A percentile compares a stretch with the other conserved stretches of the same genome.
phyloP scores from a whole-genome alignment of 2,113 vertebrate species.

The Charina bottae region DNA sequence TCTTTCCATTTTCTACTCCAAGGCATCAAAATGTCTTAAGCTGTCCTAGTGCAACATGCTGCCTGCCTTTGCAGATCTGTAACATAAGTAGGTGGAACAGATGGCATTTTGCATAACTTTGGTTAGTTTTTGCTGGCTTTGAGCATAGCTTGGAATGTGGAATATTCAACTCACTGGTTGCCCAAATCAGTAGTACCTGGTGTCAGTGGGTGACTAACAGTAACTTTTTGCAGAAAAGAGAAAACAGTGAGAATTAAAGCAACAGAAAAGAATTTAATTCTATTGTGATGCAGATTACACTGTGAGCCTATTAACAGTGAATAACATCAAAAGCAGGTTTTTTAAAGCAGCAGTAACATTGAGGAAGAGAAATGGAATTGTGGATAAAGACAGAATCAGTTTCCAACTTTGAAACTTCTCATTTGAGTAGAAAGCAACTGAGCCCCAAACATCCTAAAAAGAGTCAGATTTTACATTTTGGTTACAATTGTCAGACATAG shows the following conservation, averaged over 20 bases:
- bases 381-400: neutral
- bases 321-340: constrained; percentile 30
- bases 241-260: neutral
- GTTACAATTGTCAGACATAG: neutral
- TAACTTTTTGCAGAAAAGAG: neutral
- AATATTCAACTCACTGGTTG: neutral
- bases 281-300: rapidly evolving
- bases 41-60: neutral
- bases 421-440: neutral
- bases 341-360: constrained; percentile 32
- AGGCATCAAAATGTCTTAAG: neutral
- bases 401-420: constrained; percentile 44
- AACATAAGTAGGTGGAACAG: neutral
- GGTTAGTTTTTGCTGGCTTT: neutral
- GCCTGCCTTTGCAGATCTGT: neutral
- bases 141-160: neutral
- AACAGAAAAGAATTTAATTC: constrained; percentile 37
- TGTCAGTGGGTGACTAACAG: rapidly evolving
- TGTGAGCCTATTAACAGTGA: constrained; percentile 35
- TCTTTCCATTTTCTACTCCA: neutral
- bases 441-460: constrained; percentile 29
- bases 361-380: constrained; percentile 13
- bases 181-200: neutral
- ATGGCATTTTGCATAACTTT: neutral
- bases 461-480: neutral